These are phyloP conservation scores for Glyptemys insculpta DNA, from an alignment of 2,797 vertebrate species.

Conservation along the genomic window DNA sequence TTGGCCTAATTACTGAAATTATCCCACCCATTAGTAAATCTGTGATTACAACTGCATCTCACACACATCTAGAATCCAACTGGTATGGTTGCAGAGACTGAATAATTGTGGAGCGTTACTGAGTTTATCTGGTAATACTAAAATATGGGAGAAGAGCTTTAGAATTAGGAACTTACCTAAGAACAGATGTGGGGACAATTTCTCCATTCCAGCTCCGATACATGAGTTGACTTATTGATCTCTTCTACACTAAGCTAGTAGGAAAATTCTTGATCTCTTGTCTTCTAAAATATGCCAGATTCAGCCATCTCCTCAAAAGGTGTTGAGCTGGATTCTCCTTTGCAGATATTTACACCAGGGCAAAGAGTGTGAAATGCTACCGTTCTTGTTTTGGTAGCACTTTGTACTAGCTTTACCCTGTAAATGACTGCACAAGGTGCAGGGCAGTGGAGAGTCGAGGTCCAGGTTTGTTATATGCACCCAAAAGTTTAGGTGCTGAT, in stretches of 20 bases:
- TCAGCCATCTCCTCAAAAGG: not conserved
- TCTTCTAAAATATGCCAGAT: not conserved
- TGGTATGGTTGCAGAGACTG: not conserved
- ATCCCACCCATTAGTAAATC: slow-evolving; percentile 25
- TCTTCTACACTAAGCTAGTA: not conserved
- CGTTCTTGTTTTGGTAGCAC: not conserved
- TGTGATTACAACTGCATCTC: slow-evolving; percentile 2
- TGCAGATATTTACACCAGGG: not conserved
- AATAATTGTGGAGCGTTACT: not conserved
- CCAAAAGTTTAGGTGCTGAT: not conserved
- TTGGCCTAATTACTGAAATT: slow-evolving; percentile 47
- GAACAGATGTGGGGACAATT: not conserved
- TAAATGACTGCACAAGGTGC: not conserved
- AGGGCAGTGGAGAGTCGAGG: not conserved
- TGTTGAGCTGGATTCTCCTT: not conserved
- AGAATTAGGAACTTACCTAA: not conserved
- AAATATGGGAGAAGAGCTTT: not conserved
- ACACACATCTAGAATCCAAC: slow-evolving; percentile 13
- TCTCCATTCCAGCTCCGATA: not conserved
- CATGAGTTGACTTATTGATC: not conserved
- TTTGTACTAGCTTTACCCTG: not conserved
- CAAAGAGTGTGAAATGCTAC: too few species aligned
- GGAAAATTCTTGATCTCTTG: not conserved
- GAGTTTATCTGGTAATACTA: not conserved
- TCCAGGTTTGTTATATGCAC: not conserved